Base-by-base conservation (phyloP, 2,888 invertebrate species). In the Pimpla rufipes region DNA sequence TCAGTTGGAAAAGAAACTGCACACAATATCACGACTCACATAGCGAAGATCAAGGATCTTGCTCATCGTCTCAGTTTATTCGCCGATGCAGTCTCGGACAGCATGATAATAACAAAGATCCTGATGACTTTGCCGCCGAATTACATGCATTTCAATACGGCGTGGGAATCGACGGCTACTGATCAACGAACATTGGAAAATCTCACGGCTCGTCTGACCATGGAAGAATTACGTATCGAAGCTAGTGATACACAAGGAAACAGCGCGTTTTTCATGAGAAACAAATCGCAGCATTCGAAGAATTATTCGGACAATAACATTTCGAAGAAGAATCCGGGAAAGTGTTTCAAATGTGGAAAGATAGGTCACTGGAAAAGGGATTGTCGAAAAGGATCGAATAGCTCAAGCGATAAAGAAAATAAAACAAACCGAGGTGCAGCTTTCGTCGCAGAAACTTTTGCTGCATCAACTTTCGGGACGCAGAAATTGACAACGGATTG, bases 121-220 rank as follows among this genome's bases (percentile, higher is more conserved):
- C 13, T 74, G 37, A 37, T 62, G n/a, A 74, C 74, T 0, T 7
- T 74, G 6, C 87, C 87, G 10, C 5, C 66, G 0, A 50, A 7
- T 2, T 88, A 79, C 45, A 84, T 85, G 67, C 84, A 88, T 70
- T 88, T 89, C 29, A 40, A 79, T 6, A 86, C 86, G n/a, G 87
- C 85, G 0, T 89, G 80, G 83, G 77, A 83, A n/a, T 80, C 66
- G 13, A 73, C 74, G 1, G 23, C 62, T 1, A 16, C 23, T 13
- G 45, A 21, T 10, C 29, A 68, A 21, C 59, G 66, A 45, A 83
- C 70, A 0, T 52, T 83, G 8, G 40, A 50, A 2, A 70, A 79
- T 35, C 52, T 83, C n/a, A 77, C 50, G 1, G 45, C 83, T 11
- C 42, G 77, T 11, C 52, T 83, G 13, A 40, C 42, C 2, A 68